Conservation (phyloP, 2,888 invertebrate genomes). For the Mystacides longicornis region DNA sequence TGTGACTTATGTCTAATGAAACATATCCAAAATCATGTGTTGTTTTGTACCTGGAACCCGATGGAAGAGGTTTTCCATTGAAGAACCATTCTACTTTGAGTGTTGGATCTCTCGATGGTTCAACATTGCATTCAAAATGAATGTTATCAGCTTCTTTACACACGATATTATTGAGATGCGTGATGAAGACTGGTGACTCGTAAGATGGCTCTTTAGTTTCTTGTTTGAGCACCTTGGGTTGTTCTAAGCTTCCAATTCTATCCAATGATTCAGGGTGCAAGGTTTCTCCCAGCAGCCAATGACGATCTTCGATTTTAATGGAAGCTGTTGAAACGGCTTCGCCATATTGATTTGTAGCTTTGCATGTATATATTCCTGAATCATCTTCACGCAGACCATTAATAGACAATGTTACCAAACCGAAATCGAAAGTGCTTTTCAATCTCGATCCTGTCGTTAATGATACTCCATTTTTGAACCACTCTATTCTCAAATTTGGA, state of each 20-base stretch:
- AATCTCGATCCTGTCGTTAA: constrained; percentile 83
- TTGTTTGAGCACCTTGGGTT: constrained; percentile 58
- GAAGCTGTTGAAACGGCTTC: constrained; percentile 91
- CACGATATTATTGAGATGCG: constrained; percentile 84
- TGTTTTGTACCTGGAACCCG: constrained; percentile 84
- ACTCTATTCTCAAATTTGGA: constrained; percentile 80
- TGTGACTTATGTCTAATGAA: constrained; percentile 78
- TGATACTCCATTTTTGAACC: constrained; percentile 87
- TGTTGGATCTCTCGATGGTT: constrained; percentile 86
- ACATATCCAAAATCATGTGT: constrained; percentile 96
- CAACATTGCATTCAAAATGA: constrained; percentile 87
- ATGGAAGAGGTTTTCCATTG: constrained; percentile 83
- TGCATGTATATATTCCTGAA: constrained; percentile 92
- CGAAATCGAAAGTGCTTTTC: constrained; percentile 94
- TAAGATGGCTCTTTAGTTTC: constrained; percentile 71
- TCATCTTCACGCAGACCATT: constrained; percentile 83
- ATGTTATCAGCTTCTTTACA: constrained; percentile 82
- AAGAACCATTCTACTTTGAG: constrained; percentile 92
- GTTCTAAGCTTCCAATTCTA: constrained; percentile 79
- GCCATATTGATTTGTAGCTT: constrained; percentile 86
- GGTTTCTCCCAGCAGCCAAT: constrained; percentile 81
- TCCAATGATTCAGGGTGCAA: constrained; percentile 84
- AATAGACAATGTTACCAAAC: constrained; percentile 86
- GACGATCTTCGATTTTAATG: constrained; percentile 80
- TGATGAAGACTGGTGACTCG: constrained; percentile 82